Evolutionary conservation across 2,888 invertebrate species (phyloP).

Genomic region (Dermolepida albohirtum): DNA sequence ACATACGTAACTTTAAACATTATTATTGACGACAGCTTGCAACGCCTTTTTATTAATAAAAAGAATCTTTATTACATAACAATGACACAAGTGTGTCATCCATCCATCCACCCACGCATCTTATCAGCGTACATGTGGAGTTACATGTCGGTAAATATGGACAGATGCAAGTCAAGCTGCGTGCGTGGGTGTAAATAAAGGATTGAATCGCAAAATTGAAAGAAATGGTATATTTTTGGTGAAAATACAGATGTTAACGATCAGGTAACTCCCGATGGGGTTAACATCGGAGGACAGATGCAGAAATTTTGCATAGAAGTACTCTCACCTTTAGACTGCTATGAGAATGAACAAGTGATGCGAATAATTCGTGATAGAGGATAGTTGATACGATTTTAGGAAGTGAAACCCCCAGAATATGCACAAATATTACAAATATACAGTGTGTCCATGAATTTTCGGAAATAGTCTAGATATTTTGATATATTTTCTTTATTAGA

Average conservation of each 20-base stretch:
- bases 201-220: constrained; percentile 54
- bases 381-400: too few relatives aligned
- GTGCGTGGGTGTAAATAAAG: constrained; percentile 51
- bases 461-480: too few relatives aligned
- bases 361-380: not conserved
- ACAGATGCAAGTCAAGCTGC: constrained; percentile 52
- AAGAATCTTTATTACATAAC: constrained; percentile 43
- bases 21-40: constrained; percentile 28
- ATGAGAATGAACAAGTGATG: constrained; percentile 1
- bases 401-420: too few relatives aligned
- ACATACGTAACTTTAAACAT: too few relatives aligned
- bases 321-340: constrained; percentile 33
- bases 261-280: constrained; percentile 54
- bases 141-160: constrained; percentile 54
- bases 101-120: constrained; percentile 55
- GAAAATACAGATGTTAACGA: constrained; percentile 56
- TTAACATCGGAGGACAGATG: constrained; percentile 43
- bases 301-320: constrained; percentile 36
- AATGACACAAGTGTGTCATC: constrained; percentile 46
- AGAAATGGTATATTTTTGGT: constrained; percentile 58
- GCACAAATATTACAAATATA: too few relatives aligned
- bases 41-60: constrained; percentile 22
- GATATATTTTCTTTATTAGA: too few relatives aligned
- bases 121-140: constrained; percentile 49
- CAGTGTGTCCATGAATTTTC: too few relatives aligned